Evolutionary conservation across 2,888 invertebrate species (phyloP).

Genomic region (Philereme transversata): DNA sequence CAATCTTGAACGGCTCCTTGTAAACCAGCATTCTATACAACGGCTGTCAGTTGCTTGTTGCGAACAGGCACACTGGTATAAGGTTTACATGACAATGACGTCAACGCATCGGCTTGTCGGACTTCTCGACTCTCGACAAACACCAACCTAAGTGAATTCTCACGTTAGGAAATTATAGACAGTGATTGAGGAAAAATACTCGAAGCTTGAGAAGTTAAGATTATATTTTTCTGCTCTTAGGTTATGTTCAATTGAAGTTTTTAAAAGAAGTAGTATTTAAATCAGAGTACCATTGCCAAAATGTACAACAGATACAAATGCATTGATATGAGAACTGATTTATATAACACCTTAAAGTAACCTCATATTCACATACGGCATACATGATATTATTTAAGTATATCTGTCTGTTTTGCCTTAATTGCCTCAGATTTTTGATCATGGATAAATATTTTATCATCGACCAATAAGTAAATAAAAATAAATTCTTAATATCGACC

Average conservation of each 20-base stretch:
- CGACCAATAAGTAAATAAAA: slow-evolving; percentile 47
- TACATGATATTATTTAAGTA: neutral
- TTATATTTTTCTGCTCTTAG: slow-evolving; percentile 15
- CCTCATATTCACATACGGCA: neutral
- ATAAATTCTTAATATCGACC: slow-evolving; percentile 64
- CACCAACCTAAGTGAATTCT: slow-evolving; percentile 68
- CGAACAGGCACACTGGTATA: slow-evolving; percentile 55
- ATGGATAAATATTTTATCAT: slow-evolving; percentile 46
- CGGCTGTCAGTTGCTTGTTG: slow-evolving; percentile 42
- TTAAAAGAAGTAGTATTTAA: neutral
- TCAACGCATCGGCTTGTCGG: slow-evolving; percentile 81
- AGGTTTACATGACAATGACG: slow-evolving; percentile 78
- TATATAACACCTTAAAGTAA: neutral
- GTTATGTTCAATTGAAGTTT: neutral
- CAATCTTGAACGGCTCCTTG: slow-evolving; percentile 32
- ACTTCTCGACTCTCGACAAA: slow-evolving; percentile 79
- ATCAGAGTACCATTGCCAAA: neutral
- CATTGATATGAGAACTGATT: neutral
- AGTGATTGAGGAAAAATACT: slow-evolving; percentile 59
- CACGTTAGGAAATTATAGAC: slow-evolving; percentile 71
- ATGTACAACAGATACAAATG: neutral
- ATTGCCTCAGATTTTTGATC: slow-evolving; percentile 36
- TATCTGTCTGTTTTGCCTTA: neutral
- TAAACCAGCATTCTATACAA: slow-evolving; percentile 57
- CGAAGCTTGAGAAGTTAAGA: slow-evolving; percentile 31